Percentiles rank a stretch among this genome's conserved stretches.
These are phyloP conservation scores for Leucoraja ocellata DNA, from an alignment of 2,797 vertebrate species.

Conservation along the genomic window DNA sequence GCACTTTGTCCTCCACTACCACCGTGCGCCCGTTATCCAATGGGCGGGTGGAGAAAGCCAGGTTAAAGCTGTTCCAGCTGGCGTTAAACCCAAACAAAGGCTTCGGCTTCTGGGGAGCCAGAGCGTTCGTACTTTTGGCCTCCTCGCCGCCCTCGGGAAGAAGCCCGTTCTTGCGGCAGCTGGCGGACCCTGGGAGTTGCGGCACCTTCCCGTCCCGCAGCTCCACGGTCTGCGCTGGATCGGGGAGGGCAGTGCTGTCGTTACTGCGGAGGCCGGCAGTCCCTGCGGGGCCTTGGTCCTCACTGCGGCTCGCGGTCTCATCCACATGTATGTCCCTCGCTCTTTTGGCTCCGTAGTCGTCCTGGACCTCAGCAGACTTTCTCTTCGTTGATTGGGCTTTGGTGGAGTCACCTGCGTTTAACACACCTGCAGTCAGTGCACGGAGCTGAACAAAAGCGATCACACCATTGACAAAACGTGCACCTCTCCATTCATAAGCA, in stretches of 20 bases:
- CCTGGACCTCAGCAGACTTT: slow-evolving; percentile 50
- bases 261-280: neutral
- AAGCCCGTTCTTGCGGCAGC: neutral
- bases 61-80: neutral
- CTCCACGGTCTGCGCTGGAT: neutral
- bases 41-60: slow-evolving; percentile 40
- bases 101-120: neutral
- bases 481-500: no score
- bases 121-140: no score
- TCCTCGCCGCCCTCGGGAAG: neutral
- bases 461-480: neutral
- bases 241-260: neutral
- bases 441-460: neutral
- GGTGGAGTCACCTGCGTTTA: neutral
- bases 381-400: slow-evolving; percentile 49
- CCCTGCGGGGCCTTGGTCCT: neutral
- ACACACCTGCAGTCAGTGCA: neutral
- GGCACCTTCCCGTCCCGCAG: no score
- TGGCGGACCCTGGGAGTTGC: neutral
- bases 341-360: slow-evolving; percentile 52
- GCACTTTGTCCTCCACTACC: slow-evolving; percentile 43
- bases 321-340: slow-evolving; percentile 41
- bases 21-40: slow-evolving; percentile 43
- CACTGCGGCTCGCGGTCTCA: neutral
- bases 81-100: neutral